Percentiles rank a stretch among this genome's conserved stretches.
These are phyloP conservation scores for Thymelicus lineola DNA, from an alignment of 2,888 invertebrate genomes.

Conservation along the genomic window DNA sequence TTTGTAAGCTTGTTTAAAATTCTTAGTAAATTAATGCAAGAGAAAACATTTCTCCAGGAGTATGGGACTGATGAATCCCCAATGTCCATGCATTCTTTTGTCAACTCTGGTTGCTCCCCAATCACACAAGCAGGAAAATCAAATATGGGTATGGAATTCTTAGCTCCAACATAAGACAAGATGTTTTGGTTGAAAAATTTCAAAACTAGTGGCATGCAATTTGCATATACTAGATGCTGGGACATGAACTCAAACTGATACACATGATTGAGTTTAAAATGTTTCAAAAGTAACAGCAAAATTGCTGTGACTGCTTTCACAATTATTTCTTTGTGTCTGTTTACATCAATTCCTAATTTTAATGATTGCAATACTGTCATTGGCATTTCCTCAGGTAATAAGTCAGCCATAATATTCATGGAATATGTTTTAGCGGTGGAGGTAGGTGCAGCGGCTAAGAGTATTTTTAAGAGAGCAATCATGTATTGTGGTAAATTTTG, in stretches of 20 bases:
- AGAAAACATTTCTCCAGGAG: slow-evolving; percentile 99
- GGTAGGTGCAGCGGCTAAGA: slow-evolving; percentile 99
- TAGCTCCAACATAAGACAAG: slow-evolving; percentile 96
- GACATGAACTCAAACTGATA: slow-evolving; percentile 99
- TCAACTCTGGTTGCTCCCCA: slow-evolving; percentile 97
- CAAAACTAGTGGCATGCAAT: slow-evolving; percentile 98
- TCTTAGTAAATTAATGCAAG: slow-evolving; percentile 97
- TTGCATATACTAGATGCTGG: slow-evolving; percentile 99
- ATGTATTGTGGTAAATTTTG: slow-evolving; percentile 98
- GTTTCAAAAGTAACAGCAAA: slow-evolving; percentile 95
- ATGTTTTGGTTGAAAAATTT: slow-evolving; percentile 99
- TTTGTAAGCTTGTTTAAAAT: slow-evolving; percentile 99
- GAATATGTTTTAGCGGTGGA: slow-evolving; percentile 99
- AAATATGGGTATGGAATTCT: slow-evolving; percentile 96
- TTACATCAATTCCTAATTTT: slow-evolving; percentile 98
- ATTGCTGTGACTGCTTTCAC: slow-evolving; percentile 98
- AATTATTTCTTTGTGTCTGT: slow-evolving; percentile 99
- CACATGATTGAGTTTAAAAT: slow-evolving; percentile 98
- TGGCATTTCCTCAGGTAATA: slow-evolving; percentile 98
- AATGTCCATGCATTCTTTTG: slow-evolving; percentile 95
- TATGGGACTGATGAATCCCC: slow-evolving; percentile 92
- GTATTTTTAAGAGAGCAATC: slow-evolving; percentile 98
- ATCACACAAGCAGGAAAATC: slow-evolving; percentile 99
- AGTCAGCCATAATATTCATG: slow-evolving; percentile 99
- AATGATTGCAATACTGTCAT: slow-evolving; percentile 97